Conservation (phyloP, 2,113 vertebrate genomes). For the Redunca redunca region DNA sequence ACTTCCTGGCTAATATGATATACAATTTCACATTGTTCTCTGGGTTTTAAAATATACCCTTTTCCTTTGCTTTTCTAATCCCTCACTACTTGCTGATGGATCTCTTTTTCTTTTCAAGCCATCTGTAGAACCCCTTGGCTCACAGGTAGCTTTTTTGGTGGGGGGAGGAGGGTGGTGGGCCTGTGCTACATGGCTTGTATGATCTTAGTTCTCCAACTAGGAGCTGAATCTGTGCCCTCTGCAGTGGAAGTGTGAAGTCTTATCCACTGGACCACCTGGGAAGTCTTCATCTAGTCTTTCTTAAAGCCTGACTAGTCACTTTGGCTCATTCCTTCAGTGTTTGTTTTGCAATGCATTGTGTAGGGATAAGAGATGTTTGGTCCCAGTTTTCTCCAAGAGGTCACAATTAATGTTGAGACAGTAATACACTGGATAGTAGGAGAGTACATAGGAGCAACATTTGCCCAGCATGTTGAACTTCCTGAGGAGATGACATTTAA, state of each 20-base stretch:
- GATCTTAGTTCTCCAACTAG: neutral
- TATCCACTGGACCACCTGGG: neutral
- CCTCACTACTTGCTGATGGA: neutral
- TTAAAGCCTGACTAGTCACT: neutral
- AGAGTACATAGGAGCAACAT: neutral
- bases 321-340: neutral
- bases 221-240: neutral
- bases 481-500: neutral
- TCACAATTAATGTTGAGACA: neutral
- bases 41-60: neutral
- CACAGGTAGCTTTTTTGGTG: neutral
- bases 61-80: constrained; percentile 1
- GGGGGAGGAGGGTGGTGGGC: rapidly evolving
- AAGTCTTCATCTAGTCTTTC: neutral
- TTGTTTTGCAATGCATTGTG: neutral
- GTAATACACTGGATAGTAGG: neutral
- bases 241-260: neutral
- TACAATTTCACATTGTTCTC: neutral
- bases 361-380: neutral
- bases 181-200: neutral
- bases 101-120: neutral
- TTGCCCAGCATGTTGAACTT: neutral
- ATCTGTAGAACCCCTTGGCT: neutral
- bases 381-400: neutral
- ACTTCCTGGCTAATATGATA: neutral